A percentile compares a stretch with the other conserved stretches of the same genome.
These are phyloP conservation scores for Xestia ashworthii DNA, from an alignment of 2,888 invertebrate genomes.

Conservation along the genomic window DNA sequence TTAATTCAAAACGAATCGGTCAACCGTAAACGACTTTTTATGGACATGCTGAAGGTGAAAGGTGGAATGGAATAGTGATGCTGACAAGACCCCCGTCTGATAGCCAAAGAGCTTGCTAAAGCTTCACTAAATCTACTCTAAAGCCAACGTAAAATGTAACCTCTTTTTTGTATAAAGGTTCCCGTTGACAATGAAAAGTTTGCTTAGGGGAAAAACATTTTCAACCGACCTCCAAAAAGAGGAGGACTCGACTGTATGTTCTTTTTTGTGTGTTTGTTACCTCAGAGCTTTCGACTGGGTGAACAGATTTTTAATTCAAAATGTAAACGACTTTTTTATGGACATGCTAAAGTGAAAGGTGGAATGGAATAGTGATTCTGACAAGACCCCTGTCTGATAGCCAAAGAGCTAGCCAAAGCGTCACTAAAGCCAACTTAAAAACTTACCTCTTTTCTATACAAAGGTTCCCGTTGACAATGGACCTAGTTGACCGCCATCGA, in stretches of 20 bases:
- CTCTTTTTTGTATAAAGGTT: background rate
- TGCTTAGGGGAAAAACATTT: background rate
- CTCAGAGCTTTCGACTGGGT: no score
- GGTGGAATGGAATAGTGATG: conserved; percentile 15
- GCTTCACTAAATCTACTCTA: background rate
- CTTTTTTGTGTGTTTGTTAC: no score
- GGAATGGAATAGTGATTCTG: conserved; percentile 4
- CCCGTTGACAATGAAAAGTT: conserved; percentile 42
- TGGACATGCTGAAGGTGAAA: conserved; percentile 27
- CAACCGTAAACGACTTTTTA: conserved; percentile 31
- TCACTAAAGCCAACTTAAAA: background rate
- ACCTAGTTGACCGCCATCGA: background rate
- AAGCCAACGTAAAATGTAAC: background rate
- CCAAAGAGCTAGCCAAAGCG: background rate
- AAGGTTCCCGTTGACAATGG: conserved; percentile 23
- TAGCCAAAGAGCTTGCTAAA: background rate
- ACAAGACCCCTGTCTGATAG: background rate
- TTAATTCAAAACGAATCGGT: conserved; percentile 23
- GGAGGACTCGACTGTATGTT: no score
- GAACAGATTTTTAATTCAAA: conserved; percentile 16
- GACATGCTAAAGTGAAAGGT: conserved; percentile 27
- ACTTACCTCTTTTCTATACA: background rate
- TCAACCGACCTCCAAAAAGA: no score
- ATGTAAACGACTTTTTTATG: conserved; percentile 40
- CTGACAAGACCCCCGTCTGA: background rate